Conservation (phyloP, 2,113 vertebrate species). For the Dolichotis patagonum region DNA sequence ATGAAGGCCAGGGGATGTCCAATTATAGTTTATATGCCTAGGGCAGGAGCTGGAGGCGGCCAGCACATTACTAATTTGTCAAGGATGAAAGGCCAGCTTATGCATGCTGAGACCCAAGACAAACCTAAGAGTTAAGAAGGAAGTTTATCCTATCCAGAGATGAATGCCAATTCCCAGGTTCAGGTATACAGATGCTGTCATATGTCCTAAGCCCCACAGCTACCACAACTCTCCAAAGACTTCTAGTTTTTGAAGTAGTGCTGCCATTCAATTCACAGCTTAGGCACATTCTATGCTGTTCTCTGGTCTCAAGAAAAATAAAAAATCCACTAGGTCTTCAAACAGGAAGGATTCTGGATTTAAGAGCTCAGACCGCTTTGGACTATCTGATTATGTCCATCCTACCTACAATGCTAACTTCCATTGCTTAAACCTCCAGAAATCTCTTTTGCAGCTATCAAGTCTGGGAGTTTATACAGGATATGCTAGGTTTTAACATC, state of each 20-base stretch:
- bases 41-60: neutral
- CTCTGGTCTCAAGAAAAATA: slow-evolving; percentile 6
- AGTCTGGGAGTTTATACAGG: neutral
- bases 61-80: neutral
- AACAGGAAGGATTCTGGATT: slow-evolving; percentile 20
- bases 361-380: neutral
- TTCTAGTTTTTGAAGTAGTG: neutral
- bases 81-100: neutral
- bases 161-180: neutral
- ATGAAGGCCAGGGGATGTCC: neutral
- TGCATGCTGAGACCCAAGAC: neutral
- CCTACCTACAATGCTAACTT: neutral
- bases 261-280: neutral
- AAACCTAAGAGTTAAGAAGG: neutral
- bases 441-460: neutral
- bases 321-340: neutral
- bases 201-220: neutral
- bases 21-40: neutral
- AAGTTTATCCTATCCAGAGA: neutral
- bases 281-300: neutral
- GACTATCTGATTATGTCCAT: neutral
- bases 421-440: neutral
- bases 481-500: neutral
- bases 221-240: neutral
- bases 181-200: neutral